Evolutionary conservation across 2,113 vertebrate species (phyloP), one percentile per base, ranked within the genome.

Genomic region (Benitochromis conjunctus): DNA sequence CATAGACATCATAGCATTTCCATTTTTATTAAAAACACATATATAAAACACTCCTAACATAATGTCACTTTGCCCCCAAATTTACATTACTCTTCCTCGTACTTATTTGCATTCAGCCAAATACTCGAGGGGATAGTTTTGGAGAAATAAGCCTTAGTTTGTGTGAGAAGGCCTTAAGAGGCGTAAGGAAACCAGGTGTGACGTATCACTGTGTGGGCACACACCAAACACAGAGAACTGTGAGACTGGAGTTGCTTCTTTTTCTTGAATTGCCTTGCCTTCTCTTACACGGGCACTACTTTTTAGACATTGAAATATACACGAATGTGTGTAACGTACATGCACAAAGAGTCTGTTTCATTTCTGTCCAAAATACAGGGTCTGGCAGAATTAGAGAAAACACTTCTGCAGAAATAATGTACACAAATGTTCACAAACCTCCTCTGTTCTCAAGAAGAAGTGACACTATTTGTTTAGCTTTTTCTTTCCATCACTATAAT

Each of bases 281-380:
- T 56, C 81, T 77, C 60, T 78, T 62, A 34, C 66, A 78, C 60
- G 2, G 53, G 78, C 84, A 81, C 80, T n/a, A n/a, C 89, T 91
- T 88, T 84, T 91, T 86, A 89, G 91, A 94, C 86, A 80, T 92
- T 92, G 64, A 95, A 94, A 94, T 92, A 94, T 91, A 94, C 92
- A 95, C 82, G 88, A 71, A 85, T 10, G 5, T 82, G 80, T 80
- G 82, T 69, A 88, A 54, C 69, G 12, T 41, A 74, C 78, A 58
- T 79, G 87, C 89, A 89, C 94, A 92, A 93, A 91, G 91, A 89
- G 86, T 88, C 85, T 5, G 64, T 82, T 94, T 94, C 91, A 91
- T 92, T 82, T 79, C 76, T 2, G 31, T 41, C 86, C 36, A 71
- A 83, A 90, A 87, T 71, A 76, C 85, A 64, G 64, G 29, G 57